Evolutionary conservation across 2,797 vertebrate species (phyloP).

Genomic region (Catharus ustulatus): DNA sequence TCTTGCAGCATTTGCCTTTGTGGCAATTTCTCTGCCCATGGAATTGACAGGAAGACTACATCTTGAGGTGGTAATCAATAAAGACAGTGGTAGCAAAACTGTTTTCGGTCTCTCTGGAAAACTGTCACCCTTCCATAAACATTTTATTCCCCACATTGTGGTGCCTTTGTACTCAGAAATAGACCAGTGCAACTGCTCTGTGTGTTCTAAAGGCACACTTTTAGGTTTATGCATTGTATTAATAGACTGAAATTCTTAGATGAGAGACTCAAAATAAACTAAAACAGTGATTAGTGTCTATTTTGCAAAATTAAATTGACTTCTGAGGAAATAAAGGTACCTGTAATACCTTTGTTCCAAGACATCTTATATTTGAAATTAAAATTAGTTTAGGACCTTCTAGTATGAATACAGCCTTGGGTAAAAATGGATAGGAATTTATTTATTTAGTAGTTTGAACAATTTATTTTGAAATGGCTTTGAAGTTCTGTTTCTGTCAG

Average conservation of each 20-base stretch:
- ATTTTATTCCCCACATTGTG: neutral
- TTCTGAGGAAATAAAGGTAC: neutral
- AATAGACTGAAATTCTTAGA: neutral
- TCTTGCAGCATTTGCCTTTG: slow-evolving; percentile 1
- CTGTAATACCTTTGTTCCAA: neutral
- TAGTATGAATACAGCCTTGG: neutral
- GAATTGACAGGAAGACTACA: neutral
- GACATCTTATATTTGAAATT: neutral
- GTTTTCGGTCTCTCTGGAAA: neutral
- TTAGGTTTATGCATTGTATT: neutral
- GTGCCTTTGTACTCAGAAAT: neutral
- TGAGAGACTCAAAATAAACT: neutral
- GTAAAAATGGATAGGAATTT: neutral
- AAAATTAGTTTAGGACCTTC: neutral
- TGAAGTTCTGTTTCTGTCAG: neutral
- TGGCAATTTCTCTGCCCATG: neutral
- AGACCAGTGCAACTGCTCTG: neutral
- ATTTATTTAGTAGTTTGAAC: neutral
- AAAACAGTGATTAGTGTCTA: neutral
- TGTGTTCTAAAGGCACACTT: neutral
- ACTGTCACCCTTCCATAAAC: neutral
- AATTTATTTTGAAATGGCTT: neutral
- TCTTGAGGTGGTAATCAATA: slow-evolving; percentile 4
- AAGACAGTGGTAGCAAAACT: neutral
- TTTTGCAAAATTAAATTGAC: neutral